These are phyloP conservation scores for Trissolcus japonicus DNA, from an alignment of 2,888 invertebrate species.

Conservation along the genomic window DNA sequence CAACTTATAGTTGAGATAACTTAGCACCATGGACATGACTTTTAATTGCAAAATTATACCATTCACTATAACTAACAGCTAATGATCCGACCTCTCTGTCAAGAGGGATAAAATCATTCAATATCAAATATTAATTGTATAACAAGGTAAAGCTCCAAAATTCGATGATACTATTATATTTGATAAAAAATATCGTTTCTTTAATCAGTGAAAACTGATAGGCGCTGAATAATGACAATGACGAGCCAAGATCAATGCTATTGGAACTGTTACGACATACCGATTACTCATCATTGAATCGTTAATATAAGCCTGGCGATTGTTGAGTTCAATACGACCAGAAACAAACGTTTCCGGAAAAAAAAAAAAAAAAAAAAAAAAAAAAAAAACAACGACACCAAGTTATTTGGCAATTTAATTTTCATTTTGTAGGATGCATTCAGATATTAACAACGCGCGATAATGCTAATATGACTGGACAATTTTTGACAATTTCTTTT, in stretches of 20 bases:
- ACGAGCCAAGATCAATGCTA: conserved; percentile 43
- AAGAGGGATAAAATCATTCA: not conserved
- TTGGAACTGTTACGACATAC: conserved; percentile 29
- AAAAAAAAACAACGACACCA: too few relatives aligned
- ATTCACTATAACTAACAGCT: not conserved
- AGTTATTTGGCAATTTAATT: too few relatives aligned
- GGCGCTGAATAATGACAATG: conserved; percentile 29
- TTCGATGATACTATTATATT: not conserved
- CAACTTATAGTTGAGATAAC: not conserved
- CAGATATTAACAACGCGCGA: too few relatives aligned
- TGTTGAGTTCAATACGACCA: too few relatives aligned
- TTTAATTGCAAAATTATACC: not conserved
- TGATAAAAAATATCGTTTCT: conserved; percentile 14
- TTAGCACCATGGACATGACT: not conserved
- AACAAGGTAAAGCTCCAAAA: not conserved
- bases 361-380: too few relatives aligned
- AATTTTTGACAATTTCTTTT: too few relatives aligned
- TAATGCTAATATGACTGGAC: too few relatives aligned
- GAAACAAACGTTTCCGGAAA: too few relatives aligned
- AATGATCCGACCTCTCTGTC: not conserved
- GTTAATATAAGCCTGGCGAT: not conserved
- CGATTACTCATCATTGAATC: not conserved
- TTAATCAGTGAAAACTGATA: conserved; percentile 22
- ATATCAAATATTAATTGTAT: not conserved
- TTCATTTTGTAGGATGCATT: too few relatives aligned